Base-by-base conservation (phyloP, 2,888 invertebrate species). In the Thymelicus acteon region DNA sequence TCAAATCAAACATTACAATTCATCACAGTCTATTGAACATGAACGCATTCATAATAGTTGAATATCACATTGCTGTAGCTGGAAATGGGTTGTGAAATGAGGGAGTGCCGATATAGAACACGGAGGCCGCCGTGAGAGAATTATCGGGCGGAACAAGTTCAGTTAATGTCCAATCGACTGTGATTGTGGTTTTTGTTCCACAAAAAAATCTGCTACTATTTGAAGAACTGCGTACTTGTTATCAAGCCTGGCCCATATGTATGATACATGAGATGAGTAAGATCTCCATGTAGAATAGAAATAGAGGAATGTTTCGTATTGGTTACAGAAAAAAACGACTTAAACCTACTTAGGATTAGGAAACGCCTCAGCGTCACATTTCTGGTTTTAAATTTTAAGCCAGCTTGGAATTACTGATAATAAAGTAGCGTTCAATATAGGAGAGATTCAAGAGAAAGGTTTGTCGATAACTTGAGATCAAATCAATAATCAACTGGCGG, bases 11-110 rank as follows among this genome's bases (percentile, higher is more conserved):
- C 48, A 49, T 68, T 68, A 62, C 54, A 62, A 68, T 62, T 68
- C 62, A 54, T 62, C 57, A 68, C 68, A 62, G 54, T 68, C 54
- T 47, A 68, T 48, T 68, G 62, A 54, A 54, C 57, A 68, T 54
- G 52, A 54, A 52, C 57, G 62, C 47, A 62, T 68, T 37, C 40
- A 47, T 62, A 68, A 60, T 54, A 54, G 61, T 68, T 67, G 61
- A n/a, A 68, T 19, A 68, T 58, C 48, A 67, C 52, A 54, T 60
- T 44, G 57, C 57, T 57, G 7, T 49, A 60, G 60, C 47, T 68
- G 62, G 62, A 68, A 62, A 68, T 48, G 62, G 24, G 57, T 68
- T 68, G 68, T 68, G 68, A 62, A 54, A 68, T 57, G 54, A 62
- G 24, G 68, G 68, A 44, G 68, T 62, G 68, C 19, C 62, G 62